A percentile compares a stretch with the other conserved stretches of the same genome.
Conservation (phyloP, 1,140 invertebrate genomes). For the Drosophila paulistorum region DNA sequence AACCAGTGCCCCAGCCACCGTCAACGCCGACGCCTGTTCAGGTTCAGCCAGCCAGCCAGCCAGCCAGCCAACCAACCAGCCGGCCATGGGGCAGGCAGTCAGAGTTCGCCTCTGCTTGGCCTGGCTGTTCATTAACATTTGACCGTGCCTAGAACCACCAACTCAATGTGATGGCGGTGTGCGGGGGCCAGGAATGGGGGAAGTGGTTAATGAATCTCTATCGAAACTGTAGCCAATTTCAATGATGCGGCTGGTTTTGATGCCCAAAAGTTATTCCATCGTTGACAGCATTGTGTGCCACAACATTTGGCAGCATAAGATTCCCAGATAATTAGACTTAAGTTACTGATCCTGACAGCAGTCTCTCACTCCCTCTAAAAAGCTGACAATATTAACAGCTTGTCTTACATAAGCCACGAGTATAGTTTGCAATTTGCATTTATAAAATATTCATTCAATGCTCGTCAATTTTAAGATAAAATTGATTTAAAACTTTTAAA, state of each 20-base stretch:
- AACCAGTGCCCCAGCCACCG: conserved; percentile 4
- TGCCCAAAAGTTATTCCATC: conserved; percentile 43
- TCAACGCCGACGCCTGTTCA: background rate
- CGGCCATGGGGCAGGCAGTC: background rate
- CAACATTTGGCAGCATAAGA: conserved; percentile 64
- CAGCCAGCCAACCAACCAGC: background rate
- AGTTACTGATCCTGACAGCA: conserved; percentile 66
- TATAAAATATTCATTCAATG: background rate
- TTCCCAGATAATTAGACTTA: conserved; percentile 69
- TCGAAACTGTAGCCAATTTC: conserved; percentile 45
- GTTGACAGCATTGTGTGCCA: conserved; percentile 64
- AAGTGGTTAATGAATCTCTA: conserved; percentile 72
- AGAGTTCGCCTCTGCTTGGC: conserved; percentile 15
- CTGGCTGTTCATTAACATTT: conserved; percentile 73
- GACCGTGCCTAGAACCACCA: conserved; percentile 39
- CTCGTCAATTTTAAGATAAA: too few species aligned
- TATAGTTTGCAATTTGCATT: background rate
- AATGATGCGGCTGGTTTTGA: conserved; percentile 61
- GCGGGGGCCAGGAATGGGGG: background rate
- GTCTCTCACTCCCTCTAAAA: conserved; percentile 7
- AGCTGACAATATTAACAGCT: conserved; percentile 33
- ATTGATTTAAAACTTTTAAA: too few species aligned
- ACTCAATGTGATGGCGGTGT: background rate
- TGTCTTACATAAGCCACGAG: background rate
- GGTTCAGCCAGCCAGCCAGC: conserved; percentile 14